phyloP scores from a whole-genome alignment of 2,888 invertebrate species.

The Drosophila vallismaia region DNA sequence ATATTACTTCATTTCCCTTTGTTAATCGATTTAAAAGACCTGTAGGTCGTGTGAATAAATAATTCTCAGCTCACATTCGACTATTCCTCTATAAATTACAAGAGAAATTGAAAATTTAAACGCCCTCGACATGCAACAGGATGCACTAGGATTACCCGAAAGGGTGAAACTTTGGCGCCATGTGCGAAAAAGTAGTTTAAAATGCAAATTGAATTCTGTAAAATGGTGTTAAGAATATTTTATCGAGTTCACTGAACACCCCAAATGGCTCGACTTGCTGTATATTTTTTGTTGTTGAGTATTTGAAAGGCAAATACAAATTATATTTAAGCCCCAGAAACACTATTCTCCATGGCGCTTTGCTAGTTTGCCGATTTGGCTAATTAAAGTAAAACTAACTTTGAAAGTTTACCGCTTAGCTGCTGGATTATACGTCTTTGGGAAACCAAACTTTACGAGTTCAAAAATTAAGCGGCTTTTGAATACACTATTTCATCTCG shows the following conservation, averaged over 20 bases:
- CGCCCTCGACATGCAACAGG: conserved; percentile 63
- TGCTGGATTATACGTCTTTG: neutral
- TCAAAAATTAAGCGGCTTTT: neutral
- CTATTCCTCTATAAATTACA: conserved; percentile 54
- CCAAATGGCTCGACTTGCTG: neutral
- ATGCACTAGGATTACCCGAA: neutral
- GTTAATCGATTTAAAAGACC: conserved; percentile 21
- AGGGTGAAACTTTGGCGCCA: neutral
- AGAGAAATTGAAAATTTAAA: conserved; percentile 52
- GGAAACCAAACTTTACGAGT: conserved; percentile 7
- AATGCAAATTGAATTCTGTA: conserved; percentile 40
- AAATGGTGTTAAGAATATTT: conserved; percentile 36
- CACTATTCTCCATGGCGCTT: conserved; percentile 14
- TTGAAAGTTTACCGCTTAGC: neutral
- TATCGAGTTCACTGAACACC: conserved; percentile 60
- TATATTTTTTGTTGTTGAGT: conserved; percentile 1
- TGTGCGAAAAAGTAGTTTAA: conserved; percentile 22
- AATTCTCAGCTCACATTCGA: conserved; percentile 42
- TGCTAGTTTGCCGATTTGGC: neutral
- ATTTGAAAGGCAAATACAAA: conserved; percentile 8
- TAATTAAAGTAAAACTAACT: conserved; percentile 6
- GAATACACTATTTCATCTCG: conserved; percentile 48
- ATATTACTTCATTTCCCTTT: conserved; percentile 61
- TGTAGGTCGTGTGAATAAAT: conserved; percentile 19
- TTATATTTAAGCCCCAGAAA: conserved; percentile 21